Percentiles rank a stretch among this genome's conserved stretches.
Conservation (phyloP, 2,113 vertebrate species). For the Platycercus adscitus region DNA sequence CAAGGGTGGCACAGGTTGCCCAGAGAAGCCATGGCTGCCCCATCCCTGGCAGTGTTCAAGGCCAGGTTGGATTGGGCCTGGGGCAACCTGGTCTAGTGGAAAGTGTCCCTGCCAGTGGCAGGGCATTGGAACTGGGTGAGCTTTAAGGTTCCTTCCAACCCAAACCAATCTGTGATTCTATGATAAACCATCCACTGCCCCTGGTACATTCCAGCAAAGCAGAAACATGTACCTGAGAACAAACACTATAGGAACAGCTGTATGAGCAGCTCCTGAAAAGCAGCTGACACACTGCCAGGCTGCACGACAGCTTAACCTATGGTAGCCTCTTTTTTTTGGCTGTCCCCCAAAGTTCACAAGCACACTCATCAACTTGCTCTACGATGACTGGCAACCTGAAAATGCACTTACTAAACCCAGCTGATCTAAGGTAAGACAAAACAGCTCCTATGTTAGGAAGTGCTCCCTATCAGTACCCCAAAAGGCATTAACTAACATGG, state of each 20-base stretch:
- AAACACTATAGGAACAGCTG: not conserved
- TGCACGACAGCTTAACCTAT: not conserved
- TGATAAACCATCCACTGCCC: not conserved
- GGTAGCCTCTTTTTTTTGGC: not conserved
- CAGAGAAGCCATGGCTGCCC: not conserved
- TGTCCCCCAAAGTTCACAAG: not conserved
- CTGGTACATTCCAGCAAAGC: not conserved
- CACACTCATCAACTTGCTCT: not conserved
- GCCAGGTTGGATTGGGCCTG: not conserved
- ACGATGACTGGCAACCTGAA: not conserved
- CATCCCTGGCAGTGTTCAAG: not conserved
- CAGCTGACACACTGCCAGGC: not conserved
- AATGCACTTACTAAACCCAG: not conserved
- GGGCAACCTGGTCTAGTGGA: not conserved
- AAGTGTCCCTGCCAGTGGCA: not conserved
- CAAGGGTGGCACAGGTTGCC: not conserved
- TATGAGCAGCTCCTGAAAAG: not conserved
- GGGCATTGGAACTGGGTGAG: not conserved
- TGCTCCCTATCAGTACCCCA: not conserved
- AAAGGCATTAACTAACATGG: not conserved
- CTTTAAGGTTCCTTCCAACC: not conserved
- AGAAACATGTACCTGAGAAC: not conserved
- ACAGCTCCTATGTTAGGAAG: not conserved
- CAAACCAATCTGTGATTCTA: not conserved
- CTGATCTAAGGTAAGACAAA: not conserved